Evolutionary conservation across 2,888 invertebrate species (phyloP).

Genomic region (Saturnia pavonia): DNA sequence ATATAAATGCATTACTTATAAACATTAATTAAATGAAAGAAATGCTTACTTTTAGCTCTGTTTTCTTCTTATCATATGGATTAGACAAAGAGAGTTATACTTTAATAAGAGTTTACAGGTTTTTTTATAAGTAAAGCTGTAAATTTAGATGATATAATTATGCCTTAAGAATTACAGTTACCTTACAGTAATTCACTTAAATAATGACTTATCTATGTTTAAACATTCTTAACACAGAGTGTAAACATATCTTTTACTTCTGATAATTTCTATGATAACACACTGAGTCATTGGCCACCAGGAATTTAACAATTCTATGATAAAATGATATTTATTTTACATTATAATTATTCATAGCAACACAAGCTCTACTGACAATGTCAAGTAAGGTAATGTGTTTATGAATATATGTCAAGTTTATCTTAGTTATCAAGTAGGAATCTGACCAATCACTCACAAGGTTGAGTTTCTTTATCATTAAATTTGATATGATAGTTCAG

Average conservation of each 20-base stretch:
- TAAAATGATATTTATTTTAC: constrained; percentile 9
- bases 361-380: constrained; percentile 60
- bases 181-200: neutral
- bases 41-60: no score
- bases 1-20: no score
- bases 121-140: no score
- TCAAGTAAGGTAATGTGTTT: constrained; percentile 68
- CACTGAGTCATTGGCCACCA: constrained; percentile 11
- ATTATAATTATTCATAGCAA: constrained; percentile 54
- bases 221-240: neutral
- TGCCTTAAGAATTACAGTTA: neutral
- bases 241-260: neutral
- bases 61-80: no score
- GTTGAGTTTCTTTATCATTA: constrained; percentile 52
- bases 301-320: neutral
- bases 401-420: constrained; percentile 74
- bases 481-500: constrained; percentile 52
- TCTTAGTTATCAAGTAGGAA: constrained; percentile 63
- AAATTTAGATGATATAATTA: neutral
- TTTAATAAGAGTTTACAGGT: no score
- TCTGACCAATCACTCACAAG: constrained; percentile 63
- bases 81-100: no score
- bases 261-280: neutral
- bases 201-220: neutral
- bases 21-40: no score